These are phyloP conservation scores for Leptinotarsa texana DNA, from an alignment of 1,140 invertebrate species.

Conservation along the genomic window DNA sequence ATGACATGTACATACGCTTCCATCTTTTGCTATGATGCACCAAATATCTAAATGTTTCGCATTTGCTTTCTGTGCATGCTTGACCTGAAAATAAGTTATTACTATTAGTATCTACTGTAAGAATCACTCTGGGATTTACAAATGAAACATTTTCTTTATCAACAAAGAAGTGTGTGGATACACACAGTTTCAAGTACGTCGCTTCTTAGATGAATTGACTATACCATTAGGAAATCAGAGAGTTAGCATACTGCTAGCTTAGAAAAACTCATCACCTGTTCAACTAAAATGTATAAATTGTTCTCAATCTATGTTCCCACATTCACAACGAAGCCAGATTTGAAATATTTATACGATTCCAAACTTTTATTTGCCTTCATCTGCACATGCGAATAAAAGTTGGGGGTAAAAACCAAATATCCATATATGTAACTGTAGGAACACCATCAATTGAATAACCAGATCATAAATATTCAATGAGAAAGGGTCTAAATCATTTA, in stretches of 20 bases:
- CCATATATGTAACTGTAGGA: neutral
- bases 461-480: too few species aligned
- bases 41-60: slow-evolving; percentile 17
- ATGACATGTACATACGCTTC: slow-evolving; percentile 10
- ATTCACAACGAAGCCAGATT: neutral
- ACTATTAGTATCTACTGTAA: neutral
- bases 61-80: slow-evolving; percentile 16
- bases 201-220: neutral
- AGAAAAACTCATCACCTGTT: neutral
- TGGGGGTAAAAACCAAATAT: neutral
- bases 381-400: neutral
- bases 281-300: neutral
- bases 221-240: neutral
- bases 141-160: too few species aligned
- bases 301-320: neutral
- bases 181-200: neutral
- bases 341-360: neutral
- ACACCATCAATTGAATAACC: too few species aligned
- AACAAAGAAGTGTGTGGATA: neutral
- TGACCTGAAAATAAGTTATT: slow-evolving; percentile 8
- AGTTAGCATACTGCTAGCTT: neutral
- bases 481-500: too few species aligned
- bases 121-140: too few species aligned
- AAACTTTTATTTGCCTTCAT: slow-evolving; percentile 14
- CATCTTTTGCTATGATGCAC: slow-evolving; percentile 12